phyloP scores from a whole-genome alignment of 2,113 vertebrate species.

The Parus major region DNA sequence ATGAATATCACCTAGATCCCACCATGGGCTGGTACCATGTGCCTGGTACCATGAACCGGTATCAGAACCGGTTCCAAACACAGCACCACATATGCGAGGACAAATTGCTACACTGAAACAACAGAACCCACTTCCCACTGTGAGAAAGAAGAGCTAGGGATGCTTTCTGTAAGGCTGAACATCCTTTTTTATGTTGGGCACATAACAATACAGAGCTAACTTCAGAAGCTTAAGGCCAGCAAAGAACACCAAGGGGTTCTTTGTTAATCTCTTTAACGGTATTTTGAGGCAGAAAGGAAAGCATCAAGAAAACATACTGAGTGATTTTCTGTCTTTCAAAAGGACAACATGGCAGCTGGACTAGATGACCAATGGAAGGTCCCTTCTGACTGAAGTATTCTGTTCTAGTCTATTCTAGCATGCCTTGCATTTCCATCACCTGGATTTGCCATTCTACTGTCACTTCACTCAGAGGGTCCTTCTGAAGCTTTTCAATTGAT shows the following conservation, averaged over 20 bases:
- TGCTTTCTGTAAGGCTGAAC: background rate
- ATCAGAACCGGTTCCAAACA: background rate
- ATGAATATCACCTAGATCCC: background rate
- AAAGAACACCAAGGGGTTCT: background rate
- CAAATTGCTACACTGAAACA: background rate
- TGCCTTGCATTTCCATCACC: background rate
- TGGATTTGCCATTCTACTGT: background rate
- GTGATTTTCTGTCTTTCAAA: background rate
- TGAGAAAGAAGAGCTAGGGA: background rate
- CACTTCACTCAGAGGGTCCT: background rate
- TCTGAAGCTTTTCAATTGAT: background rate
- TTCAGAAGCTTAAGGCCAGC: background rate
- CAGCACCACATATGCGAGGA: accelerated
- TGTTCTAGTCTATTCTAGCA: background rate
- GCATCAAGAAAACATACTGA: background rate
- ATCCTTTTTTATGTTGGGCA: background rate
- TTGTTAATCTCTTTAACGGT: background rate
- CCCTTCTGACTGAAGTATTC: background rate
- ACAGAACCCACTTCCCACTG: background rate
- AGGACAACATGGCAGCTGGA: background rate
- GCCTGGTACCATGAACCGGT: background rate
- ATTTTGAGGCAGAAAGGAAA: background rate
- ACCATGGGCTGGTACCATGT: background rate
- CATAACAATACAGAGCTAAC: background rate
- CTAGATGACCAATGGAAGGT: accelerated